Evolutionary conservation across 2,113 vertebrate species (phyloP).

Genomic region (Trichechus manatus): DNA sequence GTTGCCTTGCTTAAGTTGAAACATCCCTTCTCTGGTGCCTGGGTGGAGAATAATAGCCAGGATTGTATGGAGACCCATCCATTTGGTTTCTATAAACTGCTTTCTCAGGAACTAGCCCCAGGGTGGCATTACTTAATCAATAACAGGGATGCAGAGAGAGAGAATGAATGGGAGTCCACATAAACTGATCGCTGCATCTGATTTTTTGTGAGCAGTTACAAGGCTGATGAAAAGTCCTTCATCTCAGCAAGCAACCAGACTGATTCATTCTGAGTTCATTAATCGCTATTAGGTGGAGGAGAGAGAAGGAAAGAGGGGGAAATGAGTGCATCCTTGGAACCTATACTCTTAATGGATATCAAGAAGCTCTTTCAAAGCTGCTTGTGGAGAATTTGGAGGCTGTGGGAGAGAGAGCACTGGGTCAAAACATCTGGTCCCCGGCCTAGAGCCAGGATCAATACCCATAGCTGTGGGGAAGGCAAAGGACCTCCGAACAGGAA

Average conservation of each 20-base stretch:
- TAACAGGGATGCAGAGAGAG: conserved; percentile 20
- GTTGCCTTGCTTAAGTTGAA: conserved; percentile 38
- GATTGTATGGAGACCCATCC: background rate
- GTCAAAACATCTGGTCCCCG: background rate
- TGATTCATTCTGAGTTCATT: conserved; percentile 82
- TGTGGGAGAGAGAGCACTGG: background rate
- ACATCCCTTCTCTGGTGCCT: background rate
- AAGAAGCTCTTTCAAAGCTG: conserved; percentile 7
- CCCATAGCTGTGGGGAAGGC: background rate
- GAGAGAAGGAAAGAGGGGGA: background rate
- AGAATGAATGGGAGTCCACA: background rate
- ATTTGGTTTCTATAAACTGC: background rate
- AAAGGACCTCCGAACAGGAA: background rate
- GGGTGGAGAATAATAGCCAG: background rate
- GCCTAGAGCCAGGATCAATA: background rate
- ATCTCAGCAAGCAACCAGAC: conserved; percentile 66
- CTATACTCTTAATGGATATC: conserved; percentile 15
- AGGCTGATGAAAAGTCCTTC: conserved; percentile 66
- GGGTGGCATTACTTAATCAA: conserved; percentile 73
- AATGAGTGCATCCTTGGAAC: background rate
- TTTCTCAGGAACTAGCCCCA: conserved; percentile 62
- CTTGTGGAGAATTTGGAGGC: background rate
- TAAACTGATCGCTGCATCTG: conserved; percentile 55
- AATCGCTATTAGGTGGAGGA: conserved; percentile 13
- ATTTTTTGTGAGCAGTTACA: background rate